Conservation (phyloP, 2,888 invertebrate species). For the Lymantria monacha region DNA sequence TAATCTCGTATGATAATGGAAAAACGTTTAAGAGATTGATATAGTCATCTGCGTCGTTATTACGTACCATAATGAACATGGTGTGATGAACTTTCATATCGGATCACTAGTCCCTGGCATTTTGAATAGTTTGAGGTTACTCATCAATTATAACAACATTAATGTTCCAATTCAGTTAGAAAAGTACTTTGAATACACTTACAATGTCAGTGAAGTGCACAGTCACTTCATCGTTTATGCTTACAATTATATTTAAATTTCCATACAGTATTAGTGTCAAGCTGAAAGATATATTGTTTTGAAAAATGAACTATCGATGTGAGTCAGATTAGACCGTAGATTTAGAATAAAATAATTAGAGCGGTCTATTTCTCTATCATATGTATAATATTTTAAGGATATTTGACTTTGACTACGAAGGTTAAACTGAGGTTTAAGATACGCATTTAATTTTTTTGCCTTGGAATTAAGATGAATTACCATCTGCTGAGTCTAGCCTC, state of each 20-base stretch:
- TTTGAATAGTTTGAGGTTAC: conserved; percentile 58
- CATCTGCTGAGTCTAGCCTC: no score
- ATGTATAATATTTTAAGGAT: no score
- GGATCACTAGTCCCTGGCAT: conserved; percentile 67
- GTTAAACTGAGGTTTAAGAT: no score
- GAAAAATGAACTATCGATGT: neutral
- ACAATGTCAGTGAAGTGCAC: conserved; percentile 5
- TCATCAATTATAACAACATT: conserved; percentile 63
- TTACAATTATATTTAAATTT: conserved; percentile 5
- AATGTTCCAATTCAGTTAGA: conserved; percentile 41
- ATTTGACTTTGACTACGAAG: no score
- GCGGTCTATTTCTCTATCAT: no score
- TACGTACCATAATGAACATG: conserved; percentile 71
- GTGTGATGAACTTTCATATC: conserved; percentile 76
- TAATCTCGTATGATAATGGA: conserved; percentile 60
- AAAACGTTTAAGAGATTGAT: conserved; percentile 61
- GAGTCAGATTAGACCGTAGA: no score
- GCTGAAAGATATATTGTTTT: neutral
- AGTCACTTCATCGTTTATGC: conserved; percentile 4
- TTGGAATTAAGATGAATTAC: no score
- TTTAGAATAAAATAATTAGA: no score
- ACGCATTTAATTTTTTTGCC: no score
- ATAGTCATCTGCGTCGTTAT: conserved; percentile 73
- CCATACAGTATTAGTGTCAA: conserved; percentile 2
- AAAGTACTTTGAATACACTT: conserved; percentile 18